Conservation (phyloP, 2,113 vertebrate genomes). For the Indicator maculatus region DNA sequence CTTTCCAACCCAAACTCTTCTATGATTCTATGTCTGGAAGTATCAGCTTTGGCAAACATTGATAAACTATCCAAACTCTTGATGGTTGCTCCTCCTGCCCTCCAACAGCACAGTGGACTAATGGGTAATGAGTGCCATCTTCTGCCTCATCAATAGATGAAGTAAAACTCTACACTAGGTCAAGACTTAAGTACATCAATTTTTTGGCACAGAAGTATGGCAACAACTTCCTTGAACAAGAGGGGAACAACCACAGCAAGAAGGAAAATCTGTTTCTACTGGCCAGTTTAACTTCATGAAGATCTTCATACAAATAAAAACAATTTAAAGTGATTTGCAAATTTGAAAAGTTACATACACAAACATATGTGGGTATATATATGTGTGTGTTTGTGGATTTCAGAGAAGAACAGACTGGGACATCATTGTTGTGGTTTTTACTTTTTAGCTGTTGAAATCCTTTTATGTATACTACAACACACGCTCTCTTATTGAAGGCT, state of each 20-base stretch:
- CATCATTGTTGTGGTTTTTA: not conserved
- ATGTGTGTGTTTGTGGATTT: accelerated
- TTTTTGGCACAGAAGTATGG: not conserved
- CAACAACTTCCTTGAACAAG: not conserved
- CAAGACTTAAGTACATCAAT: not conserved
- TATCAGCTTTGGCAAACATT: not conserved
- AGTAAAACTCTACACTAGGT: accelerated
- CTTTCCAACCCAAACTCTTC: no score
- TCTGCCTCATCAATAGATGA: not conserved
- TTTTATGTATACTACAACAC: not conserved
- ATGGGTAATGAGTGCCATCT: not conserved
- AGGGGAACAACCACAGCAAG: not conserved
- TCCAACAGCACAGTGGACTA: not conserved
- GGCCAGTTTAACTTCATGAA: not conserved
- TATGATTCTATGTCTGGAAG: not conserved
- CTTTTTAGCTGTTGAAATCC: not conserved
- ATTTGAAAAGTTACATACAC: not conserved
- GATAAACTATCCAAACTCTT: not conserved
- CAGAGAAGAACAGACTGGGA: not conserved
- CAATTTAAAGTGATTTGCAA: not conserved
- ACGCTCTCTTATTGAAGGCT: not conserved
- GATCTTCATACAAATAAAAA: not conserved
- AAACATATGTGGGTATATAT: not conserved
- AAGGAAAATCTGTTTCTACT: not conserved
- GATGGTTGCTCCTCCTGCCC: not conserved